These are phyloP conservation scores for Clarias macrocephalus DNA, from an alignment of 2,113 vertebrate genomes.

Conservation along the genomic window DNA sequence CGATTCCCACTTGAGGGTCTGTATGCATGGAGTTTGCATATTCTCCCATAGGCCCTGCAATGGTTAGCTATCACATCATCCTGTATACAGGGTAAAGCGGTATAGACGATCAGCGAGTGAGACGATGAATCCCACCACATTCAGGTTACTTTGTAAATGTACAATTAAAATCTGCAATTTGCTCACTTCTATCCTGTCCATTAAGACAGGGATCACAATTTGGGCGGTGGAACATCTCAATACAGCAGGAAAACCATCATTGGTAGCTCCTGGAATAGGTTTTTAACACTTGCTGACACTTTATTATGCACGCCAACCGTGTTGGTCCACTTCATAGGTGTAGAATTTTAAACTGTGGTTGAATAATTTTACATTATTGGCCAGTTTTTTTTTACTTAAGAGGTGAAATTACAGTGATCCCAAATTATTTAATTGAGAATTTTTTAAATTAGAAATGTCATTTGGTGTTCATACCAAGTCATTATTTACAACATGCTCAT, in stretches of 20 bases:
- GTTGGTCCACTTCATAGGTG: too few species aligned
- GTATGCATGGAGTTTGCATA: too few species aligned
- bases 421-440: too few species aligned
- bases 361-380: background rate
- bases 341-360: background rate
- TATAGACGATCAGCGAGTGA: too few species aligned
- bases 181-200: background rate
- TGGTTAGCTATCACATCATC: too few species aligned
- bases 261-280: background rate
- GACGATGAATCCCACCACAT: background rate
- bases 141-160: background rate
- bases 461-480: background rate
- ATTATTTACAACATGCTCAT: background rate
- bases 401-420: background rate
- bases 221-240: background rate
- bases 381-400: background rate
- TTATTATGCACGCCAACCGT: background rate
- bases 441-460: too few species aligned
- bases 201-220: background rate
- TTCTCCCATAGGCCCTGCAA: too few species aligned
- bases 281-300: background rate
- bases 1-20: too few species aligned
- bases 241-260: background rate
- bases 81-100: too few species aligned
- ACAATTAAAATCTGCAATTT: background rate